Evolutionary conservation across 2,888 invertebrate genomes (phyloP).

Genomic region (Chirona hameri): DNA sequence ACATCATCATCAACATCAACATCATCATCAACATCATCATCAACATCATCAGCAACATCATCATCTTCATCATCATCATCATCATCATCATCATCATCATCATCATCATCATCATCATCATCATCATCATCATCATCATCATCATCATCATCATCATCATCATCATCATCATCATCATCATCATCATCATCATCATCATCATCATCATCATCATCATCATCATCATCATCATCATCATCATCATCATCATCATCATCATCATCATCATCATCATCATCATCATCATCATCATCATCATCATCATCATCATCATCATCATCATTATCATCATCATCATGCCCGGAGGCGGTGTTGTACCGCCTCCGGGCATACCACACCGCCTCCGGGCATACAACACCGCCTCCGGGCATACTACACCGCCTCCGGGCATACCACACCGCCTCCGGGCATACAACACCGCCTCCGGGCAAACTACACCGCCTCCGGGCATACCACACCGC

Average conservation of each 20-base stretch:
- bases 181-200: constrained; percentile 11
- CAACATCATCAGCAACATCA: too few relatives aligned
- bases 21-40: too few relatives aligned
- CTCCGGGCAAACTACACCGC: too few relatives aligned
- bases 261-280: constrained; percentile 22
- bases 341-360: too few relatives aligned
- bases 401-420: too few relatives aligned
- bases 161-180: constrained; percentile 22
- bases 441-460: too few relatives aligned
- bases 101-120: constrained; percentile 13
- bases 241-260: constrained; percentile 22
- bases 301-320: constrained; percentile 23
- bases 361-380: too few relatives aligned
- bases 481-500: too few relatives aligned
- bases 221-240: constrained; percentile 22
- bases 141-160: constrained; percentile 7
- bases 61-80: neutral
- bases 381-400: too few relatives aligned
- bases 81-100: constrained; percentile 8
- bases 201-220: constrained; percentile 22
- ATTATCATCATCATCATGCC: too few relatives aligned
- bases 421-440: too few relatives aligned
- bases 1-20: too few relatives aligned
- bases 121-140: constrained; percentile 27
- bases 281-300: neutral